Percentiles rank a stretch among this genome's conserved stretches.
Conservation (phyloP, 2,888 invertebrate species). For the Aspidiotus rigidus region DNA sequence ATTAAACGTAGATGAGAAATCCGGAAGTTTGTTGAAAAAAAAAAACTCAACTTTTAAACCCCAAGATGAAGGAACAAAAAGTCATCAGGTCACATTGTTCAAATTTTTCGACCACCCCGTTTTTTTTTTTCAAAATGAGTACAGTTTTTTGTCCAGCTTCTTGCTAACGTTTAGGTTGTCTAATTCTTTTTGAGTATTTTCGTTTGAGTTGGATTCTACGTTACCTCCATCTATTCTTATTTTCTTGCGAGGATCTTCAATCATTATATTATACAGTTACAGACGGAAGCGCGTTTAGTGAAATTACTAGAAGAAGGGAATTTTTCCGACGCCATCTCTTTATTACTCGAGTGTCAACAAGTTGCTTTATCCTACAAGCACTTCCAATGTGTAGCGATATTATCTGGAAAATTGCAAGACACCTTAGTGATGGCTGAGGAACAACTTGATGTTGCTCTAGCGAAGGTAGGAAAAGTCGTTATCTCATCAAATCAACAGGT, state of each 20-base stretch:
- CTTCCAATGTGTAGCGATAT: slow-evolving; percentile 81
- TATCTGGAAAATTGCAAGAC: slow-evolving; percentile 78
- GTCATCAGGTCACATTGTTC: no score
- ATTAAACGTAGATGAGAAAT: no score
- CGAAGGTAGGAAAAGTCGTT: slow-evolving; percentile 51
- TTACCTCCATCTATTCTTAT: neutral
- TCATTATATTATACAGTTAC: slow-evolving; percentile 49
- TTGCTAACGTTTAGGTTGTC: no score
- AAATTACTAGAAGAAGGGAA: slow-evolving; percentile 73
- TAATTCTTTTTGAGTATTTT: no score
- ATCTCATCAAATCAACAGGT: neutral
- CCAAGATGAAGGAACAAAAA: no score
- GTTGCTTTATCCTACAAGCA: slow-evolving; percentile 76
- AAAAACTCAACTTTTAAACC: no score
- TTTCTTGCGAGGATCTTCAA: neutral
- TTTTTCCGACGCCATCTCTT: slow-evolving; percentile 80
- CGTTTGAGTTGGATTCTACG: neutral
- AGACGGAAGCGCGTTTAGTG: slow-evolving; percentile 74
- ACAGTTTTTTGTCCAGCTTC: no score
- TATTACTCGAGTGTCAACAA: slow-evolving; percentile 77
- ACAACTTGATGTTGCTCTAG: slow-evolving; percentile 75
- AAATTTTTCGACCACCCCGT: no score
- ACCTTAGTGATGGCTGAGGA: slow-evolving; percentile 85
- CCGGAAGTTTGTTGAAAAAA: no score
- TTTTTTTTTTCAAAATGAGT: no score